Evolutionary conservation across 2,113 vertebrate species (phyloP).

Genomic region (Mustela lutreola): DNA sequence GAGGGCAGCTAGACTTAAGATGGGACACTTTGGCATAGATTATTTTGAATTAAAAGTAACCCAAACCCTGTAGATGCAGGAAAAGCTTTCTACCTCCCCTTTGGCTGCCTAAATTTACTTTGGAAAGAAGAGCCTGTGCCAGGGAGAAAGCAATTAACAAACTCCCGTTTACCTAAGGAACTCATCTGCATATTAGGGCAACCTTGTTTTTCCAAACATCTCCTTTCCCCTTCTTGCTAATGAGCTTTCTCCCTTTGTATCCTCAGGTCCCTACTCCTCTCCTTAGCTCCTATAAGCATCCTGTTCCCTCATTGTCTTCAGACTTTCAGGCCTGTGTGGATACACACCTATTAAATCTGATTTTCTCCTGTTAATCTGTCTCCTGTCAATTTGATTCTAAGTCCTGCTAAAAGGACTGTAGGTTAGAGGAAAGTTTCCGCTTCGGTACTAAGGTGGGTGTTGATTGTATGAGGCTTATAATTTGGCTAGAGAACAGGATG

Average conservation of each 20-base stretch:
- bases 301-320: neutral
- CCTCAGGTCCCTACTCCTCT: neutral
- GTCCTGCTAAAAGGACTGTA: neutral
- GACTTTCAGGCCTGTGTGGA: neutral
- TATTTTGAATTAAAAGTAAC: neutral
- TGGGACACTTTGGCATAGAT: neutral
- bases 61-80: neutral
- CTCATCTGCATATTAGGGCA: neutral
- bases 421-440: neutral
- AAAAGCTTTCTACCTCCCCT: neutral
- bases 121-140: neutral
- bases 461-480: neutral
- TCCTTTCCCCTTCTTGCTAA: neutral
- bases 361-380: neutral
- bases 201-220: neutral
- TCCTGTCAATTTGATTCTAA: neutral
- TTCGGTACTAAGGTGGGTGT: neutral
- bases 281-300: neutral
- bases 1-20: neutral
- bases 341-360: neutral
- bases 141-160: neutral
- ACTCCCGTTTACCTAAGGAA: neutral
- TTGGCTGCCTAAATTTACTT: neutral
- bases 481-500: neutral
- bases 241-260: neutral